These are phyloP conservation scores for Empidonax traillii DNA, from an alignment of 2,113 vertebrate genomes.

Conservation along the genomic window DNA sequence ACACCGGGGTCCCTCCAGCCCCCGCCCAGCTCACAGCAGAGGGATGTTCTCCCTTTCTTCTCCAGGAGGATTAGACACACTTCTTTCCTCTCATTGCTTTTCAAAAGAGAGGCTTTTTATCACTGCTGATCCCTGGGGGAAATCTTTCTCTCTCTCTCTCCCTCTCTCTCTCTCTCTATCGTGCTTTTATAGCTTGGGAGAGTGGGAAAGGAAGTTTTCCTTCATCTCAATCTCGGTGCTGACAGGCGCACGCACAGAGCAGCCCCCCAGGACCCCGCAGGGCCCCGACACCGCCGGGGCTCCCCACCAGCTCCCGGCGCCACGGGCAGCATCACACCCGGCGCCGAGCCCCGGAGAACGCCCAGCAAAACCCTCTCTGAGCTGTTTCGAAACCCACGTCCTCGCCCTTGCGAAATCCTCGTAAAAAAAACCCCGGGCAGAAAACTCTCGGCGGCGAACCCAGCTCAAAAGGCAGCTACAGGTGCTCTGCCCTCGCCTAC, in stretches of 20 bases:
- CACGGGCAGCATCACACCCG: background rate
- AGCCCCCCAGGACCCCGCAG: background rate
- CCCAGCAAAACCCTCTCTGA: background rate
- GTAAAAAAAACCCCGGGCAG: background rate
- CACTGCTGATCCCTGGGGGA: slow-evolving; percentile 26
- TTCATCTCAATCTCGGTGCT: background rate
- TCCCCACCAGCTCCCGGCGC: background rate
- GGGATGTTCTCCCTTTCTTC: slow-evolving; percentile 55
- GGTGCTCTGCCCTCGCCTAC: slow-evolving; percentile 33
- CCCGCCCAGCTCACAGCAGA: background rate
- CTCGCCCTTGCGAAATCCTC: background rate
- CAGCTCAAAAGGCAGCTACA: background rate
- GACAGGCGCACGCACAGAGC: background rate
- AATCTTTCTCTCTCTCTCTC: background rate
- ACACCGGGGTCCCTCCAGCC: background rate
- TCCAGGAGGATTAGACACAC: slow-evolving; percentile 37
- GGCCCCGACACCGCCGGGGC: fast-evolving
- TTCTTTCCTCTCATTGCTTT: slow-evolving; percentile 37
- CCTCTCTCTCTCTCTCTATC: background rate
- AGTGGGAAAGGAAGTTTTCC: slow-evolving; percentile 34
- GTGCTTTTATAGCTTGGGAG: background rate
- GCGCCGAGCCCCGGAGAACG: background rate
- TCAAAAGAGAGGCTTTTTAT: slow-evolving; percentile 49
- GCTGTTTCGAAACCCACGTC: background rate
- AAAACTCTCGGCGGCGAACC: background rate